Evolutionary conservation across 1,140 invertebrate species (phyloP), one percentile per base, ranked within the genome.

Genomic region (Drosophila lini): DNA sequence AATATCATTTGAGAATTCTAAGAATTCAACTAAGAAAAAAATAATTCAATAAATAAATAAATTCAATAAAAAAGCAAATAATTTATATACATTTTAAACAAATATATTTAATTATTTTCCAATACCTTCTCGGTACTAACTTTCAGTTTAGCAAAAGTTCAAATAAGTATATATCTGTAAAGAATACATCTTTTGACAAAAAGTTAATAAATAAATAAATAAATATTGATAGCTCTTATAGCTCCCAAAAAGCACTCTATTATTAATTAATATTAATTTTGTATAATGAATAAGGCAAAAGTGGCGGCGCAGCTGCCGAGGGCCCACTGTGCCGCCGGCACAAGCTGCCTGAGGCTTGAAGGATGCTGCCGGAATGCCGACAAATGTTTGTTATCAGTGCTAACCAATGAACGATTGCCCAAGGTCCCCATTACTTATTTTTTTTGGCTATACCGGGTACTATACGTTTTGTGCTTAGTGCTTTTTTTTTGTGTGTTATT

Each of bases 361-460:
- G 65, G 68, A 71, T 71, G 68, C 68, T 69, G 65, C 45, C 65
- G 36, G 64, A 61, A 50, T 41, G 58, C 36, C 58, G 65, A 65
- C 65, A 69, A 69, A 65, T 69, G 65, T 53, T 67, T 69, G 65
- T 69, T 69, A 69, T 69, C 65, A 69, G 61, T 65, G 65, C 65
- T 70, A 71, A 71, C 68, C 68, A 71, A 71, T 71, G 68, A 71
- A 71, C 65, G 68, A 71, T 71, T 71, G 67, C 68, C 68, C 68
- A 58, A 70, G 68, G 68, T 71, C 58, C 36, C 36, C 36, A 47
- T 71, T 70, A 71, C 68, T 70, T 71, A 69, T 58, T 58, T 71
- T 28, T 41, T 57, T 25, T 67, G 53, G n/a, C 52, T 53, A 53
- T 36, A 15, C 50, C 32, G 32, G 16, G 62, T 50, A n/a, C 31